A percentile compares a stretch with the other conserved stretches of the same genome.
Evolutionary conservation across 2,888 invertebrate species (phyloP).

Genomic region (Aspidapion aeneum): DNA sequence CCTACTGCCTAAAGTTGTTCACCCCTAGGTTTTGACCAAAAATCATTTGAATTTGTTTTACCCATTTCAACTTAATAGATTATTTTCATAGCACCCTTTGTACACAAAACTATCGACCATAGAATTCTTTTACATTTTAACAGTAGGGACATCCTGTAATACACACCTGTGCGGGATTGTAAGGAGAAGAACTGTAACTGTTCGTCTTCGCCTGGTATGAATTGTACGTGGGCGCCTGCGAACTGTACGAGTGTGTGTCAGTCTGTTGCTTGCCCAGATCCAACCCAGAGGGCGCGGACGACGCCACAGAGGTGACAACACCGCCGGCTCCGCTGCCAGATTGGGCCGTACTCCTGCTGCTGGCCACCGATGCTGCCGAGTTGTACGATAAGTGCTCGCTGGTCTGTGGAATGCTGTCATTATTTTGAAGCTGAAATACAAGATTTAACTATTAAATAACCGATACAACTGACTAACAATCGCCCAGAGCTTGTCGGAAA

Average conservation of each 20-base stretch:
- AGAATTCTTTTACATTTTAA: no score
- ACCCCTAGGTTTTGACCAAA: no score
- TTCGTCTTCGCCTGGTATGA: constrained; percentile 44
- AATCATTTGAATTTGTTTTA: no score
- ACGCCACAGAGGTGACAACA: constrained; percentile 31
- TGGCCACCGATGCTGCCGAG: constrained; percentile 34
- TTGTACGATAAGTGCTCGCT: constrained; percentile 47
- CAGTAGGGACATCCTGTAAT: no score
- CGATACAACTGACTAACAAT: no score
- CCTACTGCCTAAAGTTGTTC: no score
- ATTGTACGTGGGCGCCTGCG: constrained; percentile 48
- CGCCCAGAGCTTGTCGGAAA: no score
- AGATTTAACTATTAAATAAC: constrained; percentile 6
- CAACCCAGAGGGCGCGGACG: constrained; percentile 27
- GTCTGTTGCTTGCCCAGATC: constrained; percentile 41
- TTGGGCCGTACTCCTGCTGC: constrained; percentile 43
- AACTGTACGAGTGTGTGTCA: constrained; percentile 44
- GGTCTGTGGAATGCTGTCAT: constrained; percentile 47
- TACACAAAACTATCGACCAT: no score
- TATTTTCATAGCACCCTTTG: no score
- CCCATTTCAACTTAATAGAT: no score
- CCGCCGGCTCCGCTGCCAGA: no score
- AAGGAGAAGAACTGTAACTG: constrained; percentile 40
- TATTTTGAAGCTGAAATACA: constrained; percentile 41
- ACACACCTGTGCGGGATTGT: constrained; percentile 42